Percentiles rank a stretch among this genome's conserved stretches.
Conservation (phyloP, 2,888 invertebrate genomes). For the Trichogramma dendrolimi region DNA sequence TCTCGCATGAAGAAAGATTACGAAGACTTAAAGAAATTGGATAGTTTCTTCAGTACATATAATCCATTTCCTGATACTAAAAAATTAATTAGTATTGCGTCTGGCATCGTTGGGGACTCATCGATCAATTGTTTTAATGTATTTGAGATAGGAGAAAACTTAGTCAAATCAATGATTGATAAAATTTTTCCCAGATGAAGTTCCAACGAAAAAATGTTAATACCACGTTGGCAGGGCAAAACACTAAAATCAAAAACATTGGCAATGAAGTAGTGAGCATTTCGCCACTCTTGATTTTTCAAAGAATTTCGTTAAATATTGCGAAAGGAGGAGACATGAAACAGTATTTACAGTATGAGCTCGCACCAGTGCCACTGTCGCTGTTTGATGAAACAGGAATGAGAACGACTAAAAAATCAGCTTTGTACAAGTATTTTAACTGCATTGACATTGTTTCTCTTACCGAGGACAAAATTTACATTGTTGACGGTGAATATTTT, state of each 20-base stretch:
- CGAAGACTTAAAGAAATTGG: constrained; percentile 37
- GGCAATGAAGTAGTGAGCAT: neutral
- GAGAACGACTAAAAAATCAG: too few species aligned
- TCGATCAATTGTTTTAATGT: constrained; percentile 36
- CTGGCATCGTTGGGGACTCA: constrained; percentile 30
- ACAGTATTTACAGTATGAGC: constrained; percentile 31
- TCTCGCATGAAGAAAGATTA: constrained; percentile 41
- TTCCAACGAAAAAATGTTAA: constrained; percentile 1
- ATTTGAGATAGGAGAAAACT: constrained; percentile 34
- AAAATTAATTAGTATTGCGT: constrained; percentile 31
- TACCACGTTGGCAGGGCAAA: too few species aligned
- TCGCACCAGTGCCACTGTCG: constrained; percentile 26
- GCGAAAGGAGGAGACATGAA: constrained; percentile 33
- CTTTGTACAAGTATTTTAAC: too few species aligned
- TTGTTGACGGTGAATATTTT: too few species aligned
- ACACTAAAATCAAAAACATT: too few species aligned
- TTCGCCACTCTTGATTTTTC: constrained; percentile 32
- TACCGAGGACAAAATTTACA: too few species aligned
- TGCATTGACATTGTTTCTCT: too few species aligned
- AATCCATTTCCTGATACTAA: constrained; percentile 37
- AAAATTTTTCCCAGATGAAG: neutral
- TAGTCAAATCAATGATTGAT: neutral
- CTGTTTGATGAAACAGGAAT: constrained; percentile 10
- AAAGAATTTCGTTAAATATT: constrained; percentile 38
- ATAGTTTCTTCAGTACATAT: constrained; percentile 41